Percentiles rank a stretch among this genome's conserved stretches.
Conservation (phyloP, 2,888 invertebrate species). For the Agrenia bidenticulata region DNA sequence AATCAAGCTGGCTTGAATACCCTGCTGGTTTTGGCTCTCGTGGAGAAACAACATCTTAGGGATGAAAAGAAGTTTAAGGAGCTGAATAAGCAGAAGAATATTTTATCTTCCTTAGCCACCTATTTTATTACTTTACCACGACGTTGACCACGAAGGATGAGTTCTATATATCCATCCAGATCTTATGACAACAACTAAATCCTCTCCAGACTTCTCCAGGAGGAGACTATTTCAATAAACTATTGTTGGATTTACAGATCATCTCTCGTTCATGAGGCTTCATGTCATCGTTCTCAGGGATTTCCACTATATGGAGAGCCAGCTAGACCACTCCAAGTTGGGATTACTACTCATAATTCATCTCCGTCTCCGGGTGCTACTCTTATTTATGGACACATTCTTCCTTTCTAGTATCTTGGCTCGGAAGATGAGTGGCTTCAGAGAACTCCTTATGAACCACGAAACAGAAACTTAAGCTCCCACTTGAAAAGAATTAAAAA, state of each 20-base stretch:
- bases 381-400: conserved; percentile 13
- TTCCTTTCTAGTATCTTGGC: conserved; percentile 5
- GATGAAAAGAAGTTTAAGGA: conserved; percentile 8
- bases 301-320: not conserved
- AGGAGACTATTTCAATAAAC: conserved; percentile 14
- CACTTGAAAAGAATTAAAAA: conserved; percentile 12
- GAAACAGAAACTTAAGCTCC: conserved; percentile 1
- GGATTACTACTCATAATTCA: conserved; percentile 18
- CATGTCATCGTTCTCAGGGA: conserved; percentile 19
- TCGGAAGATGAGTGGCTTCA: not conserved
- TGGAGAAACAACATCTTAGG: conserved; percentile 8
- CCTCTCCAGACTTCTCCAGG: conserved; percentile 9
- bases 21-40: conserved; percentile 8
- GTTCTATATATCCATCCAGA: not conserved
- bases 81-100: conserved; percentile 6
- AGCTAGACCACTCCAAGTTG: conserved; percentile 9
- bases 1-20: conserved; percentile 5
- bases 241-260: conserved; percentile 22
- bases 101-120: conserved; percentile 21
- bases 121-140: conserved; percentile 18
- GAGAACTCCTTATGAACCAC: not conserved
- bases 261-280: conserved; percentile 7
- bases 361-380: conserved; percentile 13
- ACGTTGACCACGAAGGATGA: conserved; percentile 12
- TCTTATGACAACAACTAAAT: conserved; percentile 19